These are phyloP conservation scores for Tringa solitaria DNA, from an alignment of 2,113 vertebrate genomes.

Conservation along the genomic window DNA sequence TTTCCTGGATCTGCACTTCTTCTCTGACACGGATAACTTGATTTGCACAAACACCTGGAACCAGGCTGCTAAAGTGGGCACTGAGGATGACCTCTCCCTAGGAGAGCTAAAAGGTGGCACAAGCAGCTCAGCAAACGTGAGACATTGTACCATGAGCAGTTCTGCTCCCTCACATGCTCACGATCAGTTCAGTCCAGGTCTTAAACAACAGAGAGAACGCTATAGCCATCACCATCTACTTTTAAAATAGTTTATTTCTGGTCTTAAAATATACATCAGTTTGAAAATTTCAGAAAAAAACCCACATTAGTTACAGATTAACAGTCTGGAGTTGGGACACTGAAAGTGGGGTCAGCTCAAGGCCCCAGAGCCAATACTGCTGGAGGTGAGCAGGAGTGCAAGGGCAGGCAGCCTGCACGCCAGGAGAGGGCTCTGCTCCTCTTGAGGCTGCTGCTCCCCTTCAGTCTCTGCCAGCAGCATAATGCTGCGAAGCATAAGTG, in stretches of 20 bases:
- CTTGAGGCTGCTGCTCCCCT: not conserved
- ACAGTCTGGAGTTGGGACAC: constrained; percentile 81
- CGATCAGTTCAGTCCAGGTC: fast-evolving
- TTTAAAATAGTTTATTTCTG: constrained; percentile 96
- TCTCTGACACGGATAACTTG: not conserved
- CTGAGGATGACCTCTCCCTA: not conserved
- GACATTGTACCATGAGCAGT: not conserved
- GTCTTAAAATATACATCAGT: constrained; percentile 94
- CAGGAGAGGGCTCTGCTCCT: not conserved
- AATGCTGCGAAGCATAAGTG: not conserved
- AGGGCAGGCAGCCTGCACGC: not conserved
- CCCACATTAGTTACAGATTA: constrained; percentile 77
- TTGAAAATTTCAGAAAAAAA: constrained; percentile 88
- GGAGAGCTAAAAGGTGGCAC: not conserved
- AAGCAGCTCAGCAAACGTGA: not conserved
- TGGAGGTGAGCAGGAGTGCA: not conserved
- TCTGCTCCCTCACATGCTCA: not conserved
- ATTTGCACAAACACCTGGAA: not conserved
- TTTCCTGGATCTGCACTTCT: not conserved
- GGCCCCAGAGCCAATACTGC: constrained; percentile 33
- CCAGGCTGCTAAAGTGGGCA: not conserved
- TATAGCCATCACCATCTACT: constrained; percentile 28
- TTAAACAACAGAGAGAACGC: not conserved
- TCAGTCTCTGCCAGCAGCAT: not conserved
- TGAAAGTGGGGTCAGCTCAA: not conserved